These are phyloP conservation scores for Tetheella fluctuosa DNA, from an alignment of 2,888 invertebrate species.

Conservation along the genomic window DNA sequence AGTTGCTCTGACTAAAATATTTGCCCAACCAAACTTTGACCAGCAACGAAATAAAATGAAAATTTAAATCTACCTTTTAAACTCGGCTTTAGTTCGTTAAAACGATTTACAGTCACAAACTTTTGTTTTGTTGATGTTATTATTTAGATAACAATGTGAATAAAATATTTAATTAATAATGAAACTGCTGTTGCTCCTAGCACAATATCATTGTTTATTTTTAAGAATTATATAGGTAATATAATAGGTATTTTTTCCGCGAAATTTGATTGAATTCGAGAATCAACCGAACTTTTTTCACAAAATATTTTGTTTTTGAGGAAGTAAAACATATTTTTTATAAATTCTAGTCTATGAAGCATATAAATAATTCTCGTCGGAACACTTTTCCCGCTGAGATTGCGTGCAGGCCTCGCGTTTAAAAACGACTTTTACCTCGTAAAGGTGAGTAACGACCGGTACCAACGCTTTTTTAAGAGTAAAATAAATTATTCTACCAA, in stretches of 20 bases:
- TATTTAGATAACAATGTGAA: conserved; percentile 27
- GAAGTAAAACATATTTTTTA: neutral
- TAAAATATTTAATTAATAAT: neutral
- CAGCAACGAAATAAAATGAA: conserved; percentile 51
- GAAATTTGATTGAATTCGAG: too few relatives aligned
- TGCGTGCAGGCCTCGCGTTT: conserved; percentile 72
- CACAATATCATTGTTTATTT: too few relatives aligned
- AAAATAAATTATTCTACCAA: conserved; percentile 61
- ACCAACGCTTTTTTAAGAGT: conserved; percentile 46
- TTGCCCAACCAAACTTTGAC: conserved; percentile 51
- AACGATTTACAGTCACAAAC: conserved; percentile 39
- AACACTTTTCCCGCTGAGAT: conserved; percentile 64
- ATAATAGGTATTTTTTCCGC: too few relatives aligned
- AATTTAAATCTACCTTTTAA: conserved; percentile 44
- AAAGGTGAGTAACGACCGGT: conserved; percentile 69
- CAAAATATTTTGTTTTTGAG: too few relatives aligned
- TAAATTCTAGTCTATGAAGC: conserved; percentile 36
- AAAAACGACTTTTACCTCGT: conserved; percentile 71
- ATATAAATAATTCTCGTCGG: conserved; percentile 33
- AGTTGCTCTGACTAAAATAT: conserved; percentile 60
- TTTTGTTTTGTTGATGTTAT: conserved; percentile 39
- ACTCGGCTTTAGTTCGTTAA: conserved; percentile 38
- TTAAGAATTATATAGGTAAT: too few relatives aligned
- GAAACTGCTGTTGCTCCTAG: neutral
- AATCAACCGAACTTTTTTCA: too few relatives aligned